Evolutionary conservation across 2,113 vertebrate species (phyloP), one percentile per base, ranked within the genome.

Genomic region (Lampris megalopsis): DNA sequence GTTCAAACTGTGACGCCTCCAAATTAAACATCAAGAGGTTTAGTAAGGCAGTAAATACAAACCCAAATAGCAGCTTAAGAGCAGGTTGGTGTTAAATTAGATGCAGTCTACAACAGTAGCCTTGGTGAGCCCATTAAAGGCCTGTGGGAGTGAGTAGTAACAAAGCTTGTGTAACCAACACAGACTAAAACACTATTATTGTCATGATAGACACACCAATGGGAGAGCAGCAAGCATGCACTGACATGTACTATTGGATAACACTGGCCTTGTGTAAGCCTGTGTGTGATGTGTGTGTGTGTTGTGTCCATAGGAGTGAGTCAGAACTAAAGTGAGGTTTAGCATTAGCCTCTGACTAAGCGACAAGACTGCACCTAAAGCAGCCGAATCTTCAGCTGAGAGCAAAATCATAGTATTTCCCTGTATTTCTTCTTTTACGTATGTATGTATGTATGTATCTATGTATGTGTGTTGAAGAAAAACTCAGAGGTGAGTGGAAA

Each of bases 401-500:
- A 24, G 24, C 24, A 24, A 24, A 24, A 24, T 0, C 24, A 24
- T 24, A 24, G 24, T 24, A 24, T 24, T 24, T 24, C 24, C 24
- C 24, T 24, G 24, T 24, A 24, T 24, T 24, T 24, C 24, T 24
- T 24, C 24, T 24, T 24, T 24, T 24, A 24, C 24, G 35, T 56
- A 10, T 73, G 24, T 63, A 40, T 63, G 73, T 73, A 63, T 63
- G 49, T 38, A 57, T 54, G n/a, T 49, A 9, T 36, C 52, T 6
- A 52, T 52, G 47, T 62, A 60, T 73, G 49, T 24, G 24, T 24
- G 24, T 24, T 24, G 24, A 24, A 24, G 24, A 24, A 24, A 24
- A 24, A 24, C 0, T 72, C n/a, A 60, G 53, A 68, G 5, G 47
- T 41, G 13, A 63, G 43, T 70, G 71, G 71, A 71, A 86, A 73